Base-by-base conservation (phyloP, 1,140 invertebrate genomes). In the Phymastichus coffea region DNA sequence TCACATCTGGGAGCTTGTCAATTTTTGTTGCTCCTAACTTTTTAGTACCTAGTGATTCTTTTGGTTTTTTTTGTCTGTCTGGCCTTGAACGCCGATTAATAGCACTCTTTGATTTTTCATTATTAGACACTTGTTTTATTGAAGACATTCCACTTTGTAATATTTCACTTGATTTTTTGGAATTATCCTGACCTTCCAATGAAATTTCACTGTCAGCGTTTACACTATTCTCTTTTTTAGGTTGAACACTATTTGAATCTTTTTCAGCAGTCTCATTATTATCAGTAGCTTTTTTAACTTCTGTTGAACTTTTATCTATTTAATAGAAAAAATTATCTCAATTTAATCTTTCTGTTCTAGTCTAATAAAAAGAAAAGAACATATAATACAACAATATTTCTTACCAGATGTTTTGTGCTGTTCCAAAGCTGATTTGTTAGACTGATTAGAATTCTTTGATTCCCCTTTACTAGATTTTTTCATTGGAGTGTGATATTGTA, bases 1-100 rank as follows among this genome's bases (percentile, higher is more conserved):
- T 62, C 43, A 61, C 38, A 52, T 67, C 33, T 38, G 53, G 28
- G 35, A 62, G 44, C 63, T 61, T 55, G 48, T 57, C 44, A 44
- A 56, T 49, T 51, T 61, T 51, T 51, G 57, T 71, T 10, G 57
- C 52, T 23, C 65, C 69, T 37, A 71, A 52, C 51, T 74, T 76
- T 33, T 70, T 77, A 23, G 56, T 33, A 15, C 66, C 64, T n/a
- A 64, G 20, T 14, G 54, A 15, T 47, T 66, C 61, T 33, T 57
- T 64, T 8, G 40, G 19, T 14, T 57, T 63, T 14, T 28, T 38
- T 8, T 54, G 40, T 26, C 46, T 53, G 17, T 17, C 38, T 33
- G 51, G 22, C 23, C 48, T 15, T 8, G 53, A 35, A 23, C 9
- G 12, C 37, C 12, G 33, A 22, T 7, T 28, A 19, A 2, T 8